These are phyloP conservation scores for Lateolabrax maculatus DNA, from an alignment of 2,797 vertebrate genomes.

Conservation along the genomic window DNA sequence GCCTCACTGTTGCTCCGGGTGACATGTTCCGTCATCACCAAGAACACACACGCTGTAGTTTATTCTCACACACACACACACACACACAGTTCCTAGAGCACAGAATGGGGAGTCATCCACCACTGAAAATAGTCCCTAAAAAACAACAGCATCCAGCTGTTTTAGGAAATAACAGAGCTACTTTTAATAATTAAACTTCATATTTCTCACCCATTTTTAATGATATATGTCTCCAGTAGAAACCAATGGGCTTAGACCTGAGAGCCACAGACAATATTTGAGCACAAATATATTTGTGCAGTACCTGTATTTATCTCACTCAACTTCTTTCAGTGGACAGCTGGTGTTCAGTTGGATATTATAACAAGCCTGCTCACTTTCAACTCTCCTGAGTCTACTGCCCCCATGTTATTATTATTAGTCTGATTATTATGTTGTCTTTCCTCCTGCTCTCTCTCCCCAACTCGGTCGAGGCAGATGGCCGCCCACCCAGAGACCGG, in stretches of 20 bases:
- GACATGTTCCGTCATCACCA: not conserved
- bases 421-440: too few species aligned
- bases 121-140: not conserved
- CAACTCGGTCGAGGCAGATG: too few species aligned
- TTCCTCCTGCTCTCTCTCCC: too few species aligned
- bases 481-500: too few species aligned
- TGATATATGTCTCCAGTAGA: not conserved
- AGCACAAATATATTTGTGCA: not conserved
- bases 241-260: not conserved
- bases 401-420: too few species aligned
- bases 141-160: not conserved
- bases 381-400: too few species aligned
- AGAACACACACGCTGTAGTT: not conserved
- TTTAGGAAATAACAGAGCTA: not conserved
- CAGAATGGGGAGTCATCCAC: not conserved
- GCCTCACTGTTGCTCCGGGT: too few species aligned
- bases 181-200: not conserved
- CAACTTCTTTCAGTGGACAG: not conserved
- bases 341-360: too few species aligned
- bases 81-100: not conserved
- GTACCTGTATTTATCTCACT: not conserved
- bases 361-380: not conserved
- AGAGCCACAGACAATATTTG: too few species aligned
- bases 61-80: not conserved
- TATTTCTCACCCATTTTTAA: not conserved